Conservation (phyloP, 1,140 invertebrate species). For the Tetramorium alpestre region DNA sequence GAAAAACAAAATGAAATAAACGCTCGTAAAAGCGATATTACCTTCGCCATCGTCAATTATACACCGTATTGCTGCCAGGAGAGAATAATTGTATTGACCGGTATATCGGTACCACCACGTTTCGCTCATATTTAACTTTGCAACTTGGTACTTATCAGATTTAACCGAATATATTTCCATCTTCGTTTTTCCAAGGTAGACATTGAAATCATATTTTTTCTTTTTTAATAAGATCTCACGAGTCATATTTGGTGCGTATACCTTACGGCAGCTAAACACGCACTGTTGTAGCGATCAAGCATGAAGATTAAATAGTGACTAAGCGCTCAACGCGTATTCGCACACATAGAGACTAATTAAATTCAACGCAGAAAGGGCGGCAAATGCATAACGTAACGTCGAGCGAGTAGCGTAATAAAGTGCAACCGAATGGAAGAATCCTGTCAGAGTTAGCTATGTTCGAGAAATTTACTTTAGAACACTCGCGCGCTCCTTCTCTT, state of each 20-base stretch:
- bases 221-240: constrained; percentile 37
- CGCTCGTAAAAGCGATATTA: constrained; percentile 7
- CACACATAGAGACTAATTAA: constrained; percentile 54
- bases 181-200: not conserved
- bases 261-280: not conserved
- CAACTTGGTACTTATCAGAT: constrained; percentile 18
- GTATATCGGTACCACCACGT: not conserved
- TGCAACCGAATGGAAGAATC: constrained; percentile 25
- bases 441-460: constrained; percentile 30
- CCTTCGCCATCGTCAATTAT: not conserved
- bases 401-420: constrained; percentile 60
- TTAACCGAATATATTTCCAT: constrained; percentile 20
- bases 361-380: constrained; percentile 50
- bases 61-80: not conserved
- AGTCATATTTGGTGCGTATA: not conserved
- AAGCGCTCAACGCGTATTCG: not conserved
- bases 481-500: not conserved
- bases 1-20: not conserved
- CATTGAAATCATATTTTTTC: not conserved
- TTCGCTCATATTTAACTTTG: constrained; percentile 2
- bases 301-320: constrained; percentile 48
- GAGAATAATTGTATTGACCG: not conserved
- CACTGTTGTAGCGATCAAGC: constrained; percentile 10
- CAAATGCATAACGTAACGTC: constrained; percentile 56
- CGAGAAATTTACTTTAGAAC: constrained; percentile 54